Evolutionary conservation across 2,797 vertebrate genomes (phyloP).

Genomic region (Geotrypetes seraphini): DNA sequence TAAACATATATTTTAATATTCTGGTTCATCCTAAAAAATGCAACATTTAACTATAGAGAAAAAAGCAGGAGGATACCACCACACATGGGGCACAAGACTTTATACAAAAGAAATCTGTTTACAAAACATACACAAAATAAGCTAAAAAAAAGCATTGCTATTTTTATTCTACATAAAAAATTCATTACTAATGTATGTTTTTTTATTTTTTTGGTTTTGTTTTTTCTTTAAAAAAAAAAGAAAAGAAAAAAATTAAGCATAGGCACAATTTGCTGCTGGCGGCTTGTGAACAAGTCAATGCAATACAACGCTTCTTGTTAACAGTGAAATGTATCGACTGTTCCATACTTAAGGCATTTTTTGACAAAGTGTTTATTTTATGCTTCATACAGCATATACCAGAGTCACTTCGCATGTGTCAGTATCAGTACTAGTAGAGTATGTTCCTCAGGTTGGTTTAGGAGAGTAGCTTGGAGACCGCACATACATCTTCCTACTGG

Average conservation of each 20-base stretch:
- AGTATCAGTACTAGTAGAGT: conserved; percentile 36
- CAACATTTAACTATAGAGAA: conserved; percentile 47
- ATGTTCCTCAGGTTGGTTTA: too few species aligned
- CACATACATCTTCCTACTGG: too few species aligned
- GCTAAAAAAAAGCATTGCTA: conserved; percentile 45
- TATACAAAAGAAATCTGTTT: conserved; percentile 56
- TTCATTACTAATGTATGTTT: conserved; percentile 53
- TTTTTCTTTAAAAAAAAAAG: conserved; percentile 45
- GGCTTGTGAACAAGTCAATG: conserved; percentile 37
- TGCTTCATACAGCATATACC: conserved; percentile 24
- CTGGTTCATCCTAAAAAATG: conserved; percentile 44
- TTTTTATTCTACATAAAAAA: conserved; percentile 56
- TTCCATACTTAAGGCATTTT: conserved; percentile 54
- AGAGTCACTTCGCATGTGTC: conserved; percentile 22
- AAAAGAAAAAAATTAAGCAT: conserved; percentile 48
- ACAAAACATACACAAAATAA: conserved; percentile 62
- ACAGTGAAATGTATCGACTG: conserved; percentile 32
- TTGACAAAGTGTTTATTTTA: conserved; percentile 29
- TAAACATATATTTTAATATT: conserved; percentile 46
- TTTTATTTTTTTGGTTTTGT: conserved; percentile 27
- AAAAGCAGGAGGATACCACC: conserved; percentile 59
- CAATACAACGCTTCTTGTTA: conserved; percentile 21
- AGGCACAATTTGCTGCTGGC: conserved; percentile 63
- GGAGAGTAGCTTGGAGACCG: too few species aligned
- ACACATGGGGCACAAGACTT: conserved; percentile 46